Evolutionary conservation across 2,797 vertebrate genomes (phyloP).

Genomic region (Botia kubotai): DNA sequence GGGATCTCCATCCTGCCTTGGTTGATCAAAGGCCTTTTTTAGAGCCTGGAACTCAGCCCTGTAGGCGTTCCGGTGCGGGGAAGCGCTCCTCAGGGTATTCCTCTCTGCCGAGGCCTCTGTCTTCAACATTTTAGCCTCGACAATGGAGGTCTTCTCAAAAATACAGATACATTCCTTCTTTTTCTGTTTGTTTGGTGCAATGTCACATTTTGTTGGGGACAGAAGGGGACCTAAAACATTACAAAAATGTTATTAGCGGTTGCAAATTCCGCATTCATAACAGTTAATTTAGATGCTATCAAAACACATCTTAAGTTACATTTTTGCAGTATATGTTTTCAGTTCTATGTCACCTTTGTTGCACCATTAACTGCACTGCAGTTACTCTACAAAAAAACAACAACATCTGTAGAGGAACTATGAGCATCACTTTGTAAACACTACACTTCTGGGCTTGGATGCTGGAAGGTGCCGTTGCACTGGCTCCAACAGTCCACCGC

Average conservation of each 20-base stretch:
- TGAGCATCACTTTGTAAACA: constrained; percentile 24
- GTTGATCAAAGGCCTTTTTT: constrained; percentile 97
- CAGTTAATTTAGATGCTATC: neutral
- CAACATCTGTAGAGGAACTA: constrained; percentile 2
- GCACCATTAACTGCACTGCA: no score
- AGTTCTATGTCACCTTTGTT: no score
- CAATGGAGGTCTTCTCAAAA: constrained; percentile 73
- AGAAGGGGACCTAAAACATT: constrained; percentile 41
- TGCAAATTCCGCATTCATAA: neutral
- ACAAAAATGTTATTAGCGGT: constrained; percentile 21
- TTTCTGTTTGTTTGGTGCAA: constrained; percentile 12
- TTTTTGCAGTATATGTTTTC: no score
- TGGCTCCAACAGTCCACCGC: constrained; percentile 41
- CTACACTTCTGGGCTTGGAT: constrained; percentile 11
- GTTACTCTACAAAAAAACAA: no score
- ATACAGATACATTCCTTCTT: constrained; percentile 50
- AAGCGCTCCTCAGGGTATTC: constrained; percentile 94
- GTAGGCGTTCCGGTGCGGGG: constrained; percentile 97
- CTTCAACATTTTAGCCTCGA: constrained; percentile 95
- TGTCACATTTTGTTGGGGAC: constrained; percentile 55
- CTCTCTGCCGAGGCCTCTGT: constrained; percentile 94
- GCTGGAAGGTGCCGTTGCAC: constrained; percentile 36
- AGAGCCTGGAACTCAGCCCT: constrained; percentile 97
- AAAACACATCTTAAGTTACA: neutral
- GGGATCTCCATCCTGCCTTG: constrained; percentile 85